Evolutionary conservation across 1,140 invertebrate species (phyloP), one percentile per base, ranked within the genome.

Genomic region (Drusus annulatus): DNA sequence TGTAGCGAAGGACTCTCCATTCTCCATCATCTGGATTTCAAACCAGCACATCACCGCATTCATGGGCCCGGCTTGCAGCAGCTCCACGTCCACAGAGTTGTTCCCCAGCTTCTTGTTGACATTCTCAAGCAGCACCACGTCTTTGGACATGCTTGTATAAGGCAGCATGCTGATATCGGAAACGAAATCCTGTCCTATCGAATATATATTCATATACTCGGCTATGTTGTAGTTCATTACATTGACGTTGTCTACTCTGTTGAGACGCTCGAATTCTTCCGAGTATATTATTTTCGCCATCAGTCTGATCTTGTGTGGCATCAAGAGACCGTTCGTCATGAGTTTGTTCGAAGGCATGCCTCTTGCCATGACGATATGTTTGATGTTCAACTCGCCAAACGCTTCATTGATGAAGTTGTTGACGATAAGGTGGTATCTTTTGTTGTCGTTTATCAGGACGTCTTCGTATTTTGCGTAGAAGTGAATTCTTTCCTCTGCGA

Each of bases 201-300:
- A 23, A 19, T 75, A 80, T 4, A 63, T 7, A 74, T 80, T 80
- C 19, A 80, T 52, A 31, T 51, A 63, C 25, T 80, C 69, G 0
- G 69, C 52, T 0, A 80, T 80, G 28, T 75, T 75, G 31, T 52
- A 80, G 19, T 54, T 51, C 4, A 45, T 36, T 4, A 79, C 65
- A 51, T 83, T 83, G 13, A 7, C 6, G 65, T 83, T 69, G 31
- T 79, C 31, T 0, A 83, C 54, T 52, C 76, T 68, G 36, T 80
- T 83, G 0, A 76, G 63, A 17, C 75, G 63, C 8, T 83, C 74
- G 7, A 81, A 63, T 65, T 83, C 74, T 23, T 75, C 36, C 0
- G 82, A 83, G 36, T 58, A 76, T 28, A 83, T 51, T 7, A 83
- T n/a, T 71, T 74, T 79, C 8, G 45, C 76, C 58, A 71, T 58